These are phyloP conservation scores for Sternotherus odoratus DNA, from an alignment of 2,797 vertebrate genomes.

Conservation along the genomic window DNA sequence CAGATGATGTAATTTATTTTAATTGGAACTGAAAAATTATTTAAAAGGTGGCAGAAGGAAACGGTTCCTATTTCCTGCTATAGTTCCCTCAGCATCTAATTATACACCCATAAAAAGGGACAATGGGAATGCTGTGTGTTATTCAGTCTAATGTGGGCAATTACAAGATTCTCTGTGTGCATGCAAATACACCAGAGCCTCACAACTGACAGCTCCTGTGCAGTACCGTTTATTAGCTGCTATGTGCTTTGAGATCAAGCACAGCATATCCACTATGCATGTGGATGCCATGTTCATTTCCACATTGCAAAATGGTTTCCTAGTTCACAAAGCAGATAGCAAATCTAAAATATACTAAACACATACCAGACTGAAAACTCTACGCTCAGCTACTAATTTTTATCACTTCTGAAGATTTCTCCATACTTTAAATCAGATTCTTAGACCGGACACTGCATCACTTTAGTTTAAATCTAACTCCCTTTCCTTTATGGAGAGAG, in stretches of 20 bases:
- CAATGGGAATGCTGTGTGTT: conserved; percentile 39
- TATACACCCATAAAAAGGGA: conserved; percentile 46
- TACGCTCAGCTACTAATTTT: neutral
- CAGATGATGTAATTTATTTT: conserved; percentile 67
- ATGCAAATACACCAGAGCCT: conserved; percentile 29
- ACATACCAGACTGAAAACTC: neutral
- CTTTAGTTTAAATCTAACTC: neutral
- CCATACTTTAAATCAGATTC: neutral
- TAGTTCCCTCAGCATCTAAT: conserved; percentile 57
- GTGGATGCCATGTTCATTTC: neutral
- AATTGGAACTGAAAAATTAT: conserved; percentile 67
- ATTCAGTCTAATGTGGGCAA: conserved; percentile 40
- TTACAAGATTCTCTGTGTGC: conserved; percentile 20
- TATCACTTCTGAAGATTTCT: neutral
- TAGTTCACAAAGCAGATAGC: neutral
- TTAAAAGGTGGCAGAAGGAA: conserved; percentile 61
- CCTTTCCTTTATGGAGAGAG: neutral
- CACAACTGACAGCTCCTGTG: conserved; percentile 16
- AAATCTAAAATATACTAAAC: neutral
- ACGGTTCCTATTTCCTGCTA: conserved; percentile 44
- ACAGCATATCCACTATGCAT: rapidly evolving
- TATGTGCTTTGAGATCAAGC: neutral
- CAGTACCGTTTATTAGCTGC: neutral
- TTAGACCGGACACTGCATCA: neutral
- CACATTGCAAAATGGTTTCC: neutral